Base-by-base conservation (phyloP, 2,888 invertebrate genomes). In the Trichopoda pennipes region DNA sequence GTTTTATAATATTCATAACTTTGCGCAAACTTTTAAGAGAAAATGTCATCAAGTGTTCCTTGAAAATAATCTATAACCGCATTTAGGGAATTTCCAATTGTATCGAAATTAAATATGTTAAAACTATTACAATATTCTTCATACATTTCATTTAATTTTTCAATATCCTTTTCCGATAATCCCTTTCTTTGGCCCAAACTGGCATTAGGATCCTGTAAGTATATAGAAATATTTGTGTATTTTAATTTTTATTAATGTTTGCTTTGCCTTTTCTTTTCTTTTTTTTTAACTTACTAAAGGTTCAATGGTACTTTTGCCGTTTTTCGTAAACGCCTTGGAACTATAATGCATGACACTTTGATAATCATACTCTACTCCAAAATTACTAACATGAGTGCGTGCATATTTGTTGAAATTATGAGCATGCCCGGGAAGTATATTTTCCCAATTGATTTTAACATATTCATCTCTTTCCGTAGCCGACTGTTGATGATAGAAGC, bases 401-500 rank as follows among this genome's bases (percentile, higher is more conserved):
- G 92, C 93, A 86, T 95, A 94, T 87, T 95, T 95, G 53, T 93
- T 93, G 86, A 95, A 93, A 86, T 94, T 93, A 83, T 92, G 91
- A 77, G 92, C 92, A 75, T 91, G 91, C 1, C 92, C 93, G 88
- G 89, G 85, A 7, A 87, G 80, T 58, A 91, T 95, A 87, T 96
- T 96, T 55, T 94, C 93, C 94, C 94, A 95, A 64, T 94, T 90
- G 84, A 96, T 95, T 84, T 93, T 92, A 1, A 97, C 94, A 88
- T 92, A 96, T 1, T 94, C 93, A 87, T 96, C 96, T 84, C 97
- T 93, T 89, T 96, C 94, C 17, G 94, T 93, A 23, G 96, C 93
- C 87, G 95, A 95, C 88, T 96, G 96, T 91, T 96, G 96, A 87
- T 97, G 96, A 89, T 95, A 95, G 90, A 96, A 96, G 0, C 96